Evolutionary conservation across 2,888 invertebrate genomes (phyloP), one percentile per base, ranked within the genome.

Genomic region (Eumacrocentrus americanus): DNA sequence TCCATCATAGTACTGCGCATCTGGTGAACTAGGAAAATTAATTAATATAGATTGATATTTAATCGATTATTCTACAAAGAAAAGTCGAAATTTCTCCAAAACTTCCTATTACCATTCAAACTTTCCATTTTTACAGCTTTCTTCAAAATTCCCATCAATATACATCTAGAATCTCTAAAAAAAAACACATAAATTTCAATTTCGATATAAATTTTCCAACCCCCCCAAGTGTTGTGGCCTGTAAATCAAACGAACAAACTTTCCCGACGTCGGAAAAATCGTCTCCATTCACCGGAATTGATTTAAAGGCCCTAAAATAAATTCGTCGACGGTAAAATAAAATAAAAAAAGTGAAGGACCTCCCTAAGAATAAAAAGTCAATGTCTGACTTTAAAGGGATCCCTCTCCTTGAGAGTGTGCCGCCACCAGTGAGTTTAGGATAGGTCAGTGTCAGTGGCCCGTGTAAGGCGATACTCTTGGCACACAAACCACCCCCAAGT

Each of bases 381-480:
- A 9, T 18, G 42, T 18, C 42, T 18, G 42, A 20, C 20, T 42
- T 20, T 42, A 20, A 42, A 42, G 42, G 42, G 20, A 42, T 16
- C 42, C 3, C 53, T 16, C 40, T 25, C 18, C 29, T 29, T 29
- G 22, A 22, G 12, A 7, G n/a, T n/a, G n/a, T n/a, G 2, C 9
- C 44, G 25, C 34, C 6, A 9, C 22, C 12, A 16, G 25, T 22
- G 12, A 14, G 6, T 46, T 55, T 38, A 48, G 48, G 56, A 29
- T 48, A 56, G 56, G 56, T 56, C 56, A 56, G 56, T 56, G 48
- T 40, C 56, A 48, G 48, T 40, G 48, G 38, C 48, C 29, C 38
- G 29, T 40, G 48, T 14, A 35, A 37, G 35, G 37, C 40, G 37
- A 47, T 47, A 47, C 46, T 35, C 22, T 18, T 29, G n/a, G 22